Conservation (phyloP, 1,140 invertebrate genomes). For the Lasioglossum baleicum region DNA sequence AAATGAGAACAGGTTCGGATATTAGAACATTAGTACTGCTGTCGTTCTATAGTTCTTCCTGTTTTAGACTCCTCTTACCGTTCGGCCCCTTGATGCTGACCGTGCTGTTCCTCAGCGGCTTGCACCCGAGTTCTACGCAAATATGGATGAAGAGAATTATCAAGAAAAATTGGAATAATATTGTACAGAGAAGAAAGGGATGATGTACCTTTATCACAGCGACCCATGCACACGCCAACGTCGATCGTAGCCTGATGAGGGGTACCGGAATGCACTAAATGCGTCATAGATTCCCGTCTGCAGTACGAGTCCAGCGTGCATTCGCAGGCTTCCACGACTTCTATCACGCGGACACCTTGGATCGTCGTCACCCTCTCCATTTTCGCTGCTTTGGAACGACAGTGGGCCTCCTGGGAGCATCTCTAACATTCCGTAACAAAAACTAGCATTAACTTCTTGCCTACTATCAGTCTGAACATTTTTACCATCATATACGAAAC, state of each 20-base stretch:
- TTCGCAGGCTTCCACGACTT: conserved; percentile 77
- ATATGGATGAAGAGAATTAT: conserved; percentile 7
- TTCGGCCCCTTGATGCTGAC: conserved; percentile 79
- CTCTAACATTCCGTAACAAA: conserved; percentile 59
- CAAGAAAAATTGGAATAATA: not conserved
- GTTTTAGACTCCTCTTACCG: conserved; percentile 66
- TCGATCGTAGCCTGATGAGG: conserved; percentile 79
- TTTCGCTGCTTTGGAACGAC: conserved; percentile 71
- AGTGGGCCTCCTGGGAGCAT: conserved; percentile 73
- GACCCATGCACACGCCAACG: conserved; percentile 78
- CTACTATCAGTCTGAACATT: too few species aligned
- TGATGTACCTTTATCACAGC: conserved; percentile 70
- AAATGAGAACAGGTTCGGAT: not conserved
- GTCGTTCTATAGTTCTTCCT: too few species aligned
- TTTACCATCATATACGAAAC: too few species aligned
- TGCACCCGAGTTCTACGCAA: conserved; percentile 72
- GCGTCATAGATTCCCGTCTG: conserved; percentile 71
- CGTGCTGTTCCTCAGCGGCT: conserved; percentile 77
- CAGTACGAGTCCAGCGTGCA: conserved; percentile 75
- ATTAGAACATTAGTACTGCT: too few species aligned
- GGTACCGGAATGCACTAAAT: conserved; percentile 77
- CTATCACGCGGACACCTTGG: conserved; percentile 75
- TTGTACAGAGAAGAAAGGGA: not conserved
- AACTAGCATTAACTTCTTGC: not conserved
- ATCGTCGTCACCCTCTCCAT: conserved; percentile 78